These are phyloP conservation scores for Eulacestoma nigropectus DNA, from an alignment of 2,113 vertebrate genomes.

Conservation along the genomic window DNA sequence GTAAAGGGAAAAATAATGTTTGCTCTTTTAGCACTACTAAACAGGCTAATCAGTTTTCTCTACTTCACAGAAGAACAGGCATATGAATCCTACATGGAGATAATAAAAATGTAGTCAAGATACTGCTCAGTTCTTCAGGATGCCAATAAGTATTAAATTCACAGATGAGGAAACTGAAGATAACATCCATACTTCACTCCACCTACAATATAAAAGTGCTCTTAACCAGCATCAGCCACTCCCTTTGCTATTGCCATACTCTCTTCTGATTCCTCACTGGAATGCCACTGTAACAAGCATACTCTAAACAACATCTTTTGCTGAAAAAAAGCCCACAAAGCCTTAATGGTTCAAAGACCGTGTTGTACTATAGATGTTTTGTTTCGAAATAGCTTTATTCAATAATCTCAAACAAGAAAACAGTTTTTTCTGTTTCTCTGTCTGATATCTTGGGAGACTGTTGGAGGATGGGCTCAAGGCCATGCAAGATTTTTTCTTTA, in stretches of 20 bases:
- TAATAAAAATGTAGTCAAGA: not conserved
- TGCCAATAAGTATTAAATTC: not conserved
- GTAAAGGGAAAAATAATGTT: not conserved
- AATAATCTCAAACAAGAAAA: not conserved
- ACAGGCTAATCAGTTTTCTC: not conserved
- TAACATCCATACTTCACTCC: not conserved
- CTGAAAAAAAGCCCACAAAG: not conserved
- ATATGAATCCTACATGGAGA: not conserved
- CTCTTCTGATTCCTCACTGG: not conserved
- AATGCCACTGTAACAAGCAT: not conserved
- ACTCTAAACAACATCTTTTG: not conserved
- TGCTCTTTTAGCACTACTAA: not conserved
- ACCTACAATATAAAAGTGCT: not conserved
- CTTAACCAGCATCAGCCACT: not conserved
- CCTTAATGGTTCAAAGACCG: not conserved
- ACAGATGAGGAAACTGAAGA: not conserved
- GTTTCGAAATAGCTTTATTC: not conserved
- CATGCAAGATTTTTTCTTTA: not conserved
- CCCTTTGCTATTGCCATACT: not conserved
- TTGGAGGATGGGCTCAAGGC: not conserved
- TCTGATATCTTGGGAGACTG: fast-evolving
- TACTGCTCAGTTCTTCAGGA: not conserved
- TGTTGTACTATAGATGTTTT: not conserved
- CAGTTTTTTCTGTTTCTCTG: not conserved
- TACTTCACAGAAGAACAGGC: not conserved